Evolutionary conservation across 2,888 invertebrate genomes (phyloP), one percentile per base, ranked within the genome.

Genomic region (Eupithecia subfuscata): DNA sequence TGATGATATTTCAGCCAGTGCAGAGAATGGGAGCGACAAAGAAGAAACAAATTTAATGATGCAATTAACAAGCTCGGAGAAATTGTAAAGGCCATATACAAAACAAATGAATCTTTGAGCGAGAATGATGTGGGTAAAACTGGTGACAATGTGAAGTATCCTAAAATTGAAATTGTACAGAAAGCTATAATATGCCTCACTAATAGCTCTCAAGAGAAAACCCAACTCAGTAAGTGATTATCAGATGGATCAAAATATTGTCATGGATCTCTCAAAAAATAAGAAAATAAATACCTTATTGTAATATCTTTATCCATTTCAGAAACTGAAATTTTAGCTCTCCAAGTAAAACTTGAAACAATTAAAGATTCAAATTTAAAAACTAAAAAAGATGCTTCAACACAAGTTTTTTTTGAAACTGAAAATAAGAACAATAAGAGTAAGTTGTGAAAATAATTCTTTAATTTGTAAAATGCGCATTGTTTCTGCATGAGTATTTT

Each of bases 21-120:
- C 80, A 95, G 96, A 84, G 96, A 96, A 92, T 97, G 97, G 97
- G 97, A 97, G 91, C 95, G 96, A 84, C 96, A 96, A 84, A 94
- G 97, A 85, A 93, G 97, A 84, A 95, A 96, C 82, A 96, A 96
- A 87, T 95, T 97, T 85, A 97, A 96, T 83, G 93, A 94, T 76
- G 94, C 95, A 14, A 89, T 94, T 70, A 79, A 84, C 18, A 91
- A 90, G 83, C 87, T 95, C 16, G 93, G 93, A 69, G 92, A 92
- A 80, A 81, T 92, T 71, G 91, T 94, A 0, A 92, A 88, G 82
- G 81, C 86, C 64, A 85, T 92, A 67, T 85, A 84, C 75, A 91
- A 88, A 81, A 82, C 85, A 14, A 90, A 87, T 78, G 81, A 86
- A 75, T 75, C 83, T 4, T 48, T 60, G 40, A 64, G 43, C 14